Conservation (phyloP, 2,888 invertebrate species). For the Leuctra nigra region DNA sequence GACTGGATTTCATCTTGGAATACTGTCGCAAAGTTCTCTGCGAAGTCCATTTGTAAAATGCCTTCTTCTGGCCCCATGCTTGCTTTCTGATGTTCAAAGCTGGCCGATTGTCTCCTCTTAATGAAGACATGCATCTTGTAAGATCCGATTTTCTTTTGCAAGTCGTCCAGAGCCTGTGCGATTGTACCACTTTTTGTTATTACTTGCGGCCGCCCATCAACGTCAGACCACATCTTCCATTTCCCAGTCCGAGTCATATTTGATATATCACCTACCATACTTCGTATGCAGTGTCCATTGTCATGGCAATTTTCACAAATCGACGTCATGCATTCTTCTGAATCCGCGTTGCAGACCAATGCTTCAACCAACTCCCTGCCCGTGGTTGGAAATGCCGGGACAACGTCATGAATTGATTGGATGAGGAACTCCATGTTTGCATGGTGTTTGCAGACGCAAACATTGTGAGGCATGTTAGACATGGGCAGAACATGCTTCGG, state of each 20-base stretch:
- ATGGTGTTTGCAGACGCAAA: constrained; percentile 11
- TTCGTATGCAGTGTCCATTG: not conserved
- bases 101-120: constrained; percentile 14
- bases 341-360: not conserved
- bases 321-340: constrained; percentile 1
- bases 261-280: constrained; percentile 3
- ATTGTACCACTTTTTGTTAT: not conserved
- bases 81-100: constrained; percentile 13
- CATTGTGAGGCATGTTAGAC: constrained; percentile 14
- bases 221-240: constrained; percentile 4
- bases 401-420: constrained; percentile 9
- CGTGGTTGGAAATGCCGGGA: not conserved
- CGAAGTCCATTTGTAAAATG: constrained; percentile 22
- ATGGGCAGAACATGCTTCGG: constrained; percentile 12
- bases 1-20: constrained; percentile 21
- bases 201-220: not conserved
- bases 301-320: not conserved
- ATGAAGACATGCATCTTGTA: constrained; percentile 22
- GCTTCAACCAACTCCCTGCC: not conserved
- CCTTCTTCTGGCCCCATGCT: constrained; percentile 13
- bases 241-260: too few relatives aligned
- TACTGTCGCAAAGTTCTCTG: constrained; percentile 15
- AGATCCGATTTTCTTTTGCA: constrained; percentile 3
- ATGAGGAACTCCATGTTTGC: constrained; percentile 18
- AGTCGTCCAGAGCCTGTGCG: not conserved